These are phyloP conservation scores for Trematomus bernacchii DNA, from an alignment of 2,797 vertebrate genomes.

Conservation along the genomic window DNA sequence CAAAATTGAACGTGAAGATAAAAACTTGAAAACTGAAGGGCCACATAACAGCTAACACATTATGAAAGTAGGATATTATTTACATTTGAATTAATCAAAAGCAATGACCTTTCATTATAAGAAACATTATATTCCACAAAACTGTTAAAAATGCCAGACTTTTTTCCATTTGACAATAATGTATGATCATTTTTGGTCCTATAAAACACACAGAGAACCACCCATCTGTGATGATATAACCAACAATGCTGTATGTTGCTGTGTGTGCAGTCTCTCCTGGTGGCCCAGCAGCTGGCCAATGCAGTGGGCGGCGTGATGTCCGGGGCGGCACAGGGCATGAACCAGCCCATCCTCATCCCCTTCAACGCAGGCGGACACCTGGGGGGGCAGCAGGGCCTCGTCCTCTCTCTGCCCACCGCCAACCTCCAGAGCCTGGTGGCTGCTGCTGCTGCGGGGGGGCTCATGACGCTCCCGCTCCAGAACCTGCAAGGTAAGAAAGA, in stretches of 20 bases:
- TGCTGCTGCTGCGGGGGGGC: conserved; percentile 97
- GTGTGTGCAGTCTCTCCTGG: conserved; percentile 90
- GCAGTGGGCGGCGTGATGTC: conserved; percentile 97
- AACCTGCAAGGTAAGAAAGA: conserved; percentile 96
- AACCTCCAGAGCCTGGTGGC: conserved; percentile 99
- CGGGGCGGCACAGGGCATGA: conserved; percentile 91
- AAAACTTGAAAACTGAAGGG: too few species aligned
- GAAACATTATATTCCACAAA: background rate
- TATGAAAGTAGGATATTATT: too few species aligned
- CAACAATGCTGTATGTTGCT: conserved; percentile 1
- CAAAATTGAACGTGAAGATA: too few species aligned
- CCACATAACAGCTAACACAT: too few species aligned
- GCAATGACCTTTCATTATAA: background rate
- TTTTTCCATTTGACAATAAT: background rate
- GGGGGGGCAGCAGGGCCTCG: conserved; percentile 97
- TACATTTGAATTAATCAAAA: background rate
- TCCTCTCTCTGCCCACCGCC: conserved; percentile 95
- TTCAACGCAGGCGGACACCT: conserved; percentile 98
- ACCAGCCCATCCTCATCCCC: conserved; percentile 98
- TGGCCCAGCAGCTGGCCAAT: conserved; percentile 96
- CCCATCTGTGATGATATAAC: background rate
- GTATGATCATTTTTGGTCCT: background rate
- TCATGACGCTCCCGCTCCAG: conserved; percentile 99
- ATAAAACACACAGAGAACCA: background rate
- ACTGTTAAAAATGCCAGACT: background rate